A percentile compares a stretch with the other conserved stretches of the same genome.
Evolutionary conservation across 2,888 invertebrate genomes (phyloP).

Genomic region (Epinotia demarniana): DNA sequence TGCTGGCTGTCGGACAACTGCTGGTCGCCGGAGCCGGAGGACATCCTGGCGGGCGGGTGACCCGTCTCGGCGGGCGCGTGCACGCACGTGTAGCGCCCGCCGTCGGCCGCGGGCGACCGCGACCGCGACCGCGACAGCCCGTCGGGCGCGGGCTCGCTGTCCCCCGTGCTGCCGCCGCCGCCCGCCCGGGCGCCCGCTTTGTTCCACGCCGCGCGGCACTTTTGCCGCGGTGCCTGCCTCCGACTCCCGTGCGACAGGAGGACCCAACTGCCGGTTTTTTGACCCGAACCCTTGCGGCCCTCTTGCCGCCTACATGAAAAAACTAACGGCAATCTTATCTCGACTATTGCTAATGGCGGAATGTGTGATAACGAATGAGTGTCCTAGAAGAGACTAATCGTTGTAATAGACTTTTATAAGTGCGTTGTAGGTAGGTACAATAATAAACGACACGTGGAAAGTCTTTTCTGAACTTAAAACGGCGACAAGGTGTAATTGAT

Average conservation of each 20-base stretch:
- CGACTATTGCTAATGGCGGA: slow-evolving; percentile 71
- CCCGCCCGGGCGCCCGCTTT: slow-evolving; percentile 66
- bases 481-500: slow-evolving; percentile 72
- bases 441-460: slow-evolving; percentile 46
- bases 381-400: slow-evolving; percentile 27
- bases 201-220: slow-evolving; percentile 70
- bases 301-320: slow-evolving; percentile 75
- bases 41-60: slow-evolving; percentile 88
- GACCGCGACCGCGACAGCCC: slow-evolving; percentile 70
- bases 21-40: slow-evolving; percentile 90
- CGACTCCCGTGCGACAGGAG: slow-evolving; percentile 66
- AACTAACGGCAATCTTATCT: slow-evolving; percentile 74
- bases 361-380: slow-evolving; percentile 62
- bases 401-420: slow-evolving; percentile 41
- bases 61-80: slow-evolving; percentile 87
- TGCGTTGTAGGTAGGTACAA: slow-evolving; percentile 57
- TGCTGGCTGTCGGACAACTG: slow-evolving; percentile 92
- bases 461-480: slow-evolving; percentile 58
- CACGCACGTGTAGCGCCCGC: slow-evolving; percentile 84
- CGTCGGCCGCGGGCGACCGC: slow-evolving; percentile 66
- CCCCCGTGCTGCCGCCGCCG: slow-evolving; percentile 73
- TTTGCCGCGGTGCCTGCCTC: slow-evolving; percentile 73
- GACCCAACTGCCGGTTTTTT: slow-evolving; percentile 65
- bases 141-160: slow-evolving; percentile 66
- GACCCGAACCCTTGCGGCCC: slow-evolving; percentile 67